phyloP scores from a whole-genome alignment of 2,113 vertebrate genomes.

The Burhinus oedicnemus region DNA sequence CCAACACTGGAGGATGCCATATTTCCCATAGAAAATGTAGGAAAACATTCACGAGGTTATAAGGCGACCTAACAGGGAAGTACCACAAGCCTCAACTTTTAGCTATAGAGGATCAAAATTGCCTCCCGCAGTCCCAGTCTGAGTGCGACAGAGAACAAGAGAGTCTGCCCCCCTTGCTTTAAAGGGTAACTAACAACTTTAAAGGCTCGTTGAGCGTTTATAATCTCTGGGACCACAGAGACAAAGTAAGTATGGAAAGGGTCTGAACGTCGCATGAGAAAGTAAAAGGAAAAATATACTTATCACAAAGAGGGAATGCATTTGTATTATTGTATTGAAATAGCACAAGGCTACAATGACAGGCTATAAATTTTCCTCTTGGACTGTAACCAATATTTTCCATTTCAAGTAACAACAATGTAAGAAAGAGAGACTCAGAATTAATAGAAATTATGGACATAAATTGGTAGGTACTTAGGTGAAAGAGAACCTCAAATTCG shows the following conservation, averaged over 20 bases:
- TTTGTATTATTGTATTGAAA: slow-evolving; percentile 55
- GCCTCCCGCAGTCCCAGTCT: not conserved
- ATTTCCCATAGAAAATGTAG: not conserved
- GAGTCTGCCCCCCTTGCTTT: not conserved
- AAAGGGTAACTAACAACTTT: not conserved
- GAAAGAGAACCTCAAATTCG: slow-evolving; percentile 13
- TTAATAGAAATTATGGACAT: slow-evolving; percentile 40
- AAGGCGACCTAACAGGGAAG: not conserved
- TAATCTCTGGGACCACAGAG: not conserved
- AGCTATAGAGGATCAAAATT: not conserved
- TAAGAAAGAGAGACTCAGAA: slow-evolving; percentile 25
- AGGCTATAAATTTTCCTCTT: slow-evolving; percentile 60
- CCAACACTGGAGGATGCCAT: not conserved
- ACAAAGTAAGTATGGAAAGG: slow-evolving; percentile 27
- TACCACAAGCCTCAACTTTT: not conserved
- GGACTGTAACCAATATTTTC: slow-evolving; percentile 62
- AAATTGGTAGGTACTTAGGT: slow-evolving; percentile 4
- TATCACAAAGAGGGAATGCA: slow-evolving; percentile 42
- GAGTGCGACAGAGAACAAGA: not conserved
- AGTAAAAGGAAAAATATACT: slow-evolving; percentile 60
- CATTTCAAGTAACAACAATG: slow-evolving; percentile 50
- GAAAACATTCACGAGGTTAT: not conserved
- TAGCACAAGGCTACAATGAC: slow-evolving; percentile 50
- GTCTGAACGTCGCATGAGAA: not conserved
- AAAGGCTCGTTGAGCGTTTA: not conserved